Evolutionary conservation across 2,888 invertebrate species (phyloP), one percentile per base, ranked within the genome.

Genomic region (Crepidodera aurea): DNA sequence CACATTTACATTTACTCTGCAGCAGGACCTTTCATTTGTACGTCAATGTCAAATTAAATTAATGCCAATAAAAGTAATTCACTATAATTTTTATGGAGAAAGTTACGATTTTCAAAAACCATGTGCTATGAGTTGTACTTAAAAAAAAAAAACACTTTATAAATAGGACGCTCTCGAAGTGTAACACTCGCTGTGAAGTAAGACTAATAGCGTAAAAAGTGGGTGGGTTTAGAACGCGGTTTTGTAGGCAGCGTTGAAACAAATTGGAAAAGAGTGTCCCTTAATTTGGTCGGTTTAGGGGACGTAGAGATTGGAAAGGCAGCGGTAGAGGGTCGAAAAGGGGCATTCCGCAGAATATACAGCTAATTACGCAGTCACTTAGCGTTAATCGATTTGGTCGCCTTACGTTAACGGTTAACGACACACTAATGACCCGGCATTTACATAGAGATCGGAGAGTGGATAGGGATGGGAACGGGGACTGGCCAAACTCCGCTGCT

Each of bases 331-430:
- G 60, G 60, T 42, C 54, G 64, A 57, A 50, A 55, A 56, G 54
- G 60, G 59, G 57, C 62, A 64, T 62, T 66, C 68, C 65, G 62
- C 66, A 65, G 66, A 79, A 77, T 81, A 78, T 79, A 80, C 79
- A 81, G 81, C 81, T 82, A 82, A 82, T 82, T 82, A 81, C 82
- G 79, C 79, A 81, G 81, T 82, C 82, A 81, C 81, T 82, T 82
- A 81, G 81, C 81, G 81, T 81, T 82, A 81, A 82, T 82, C 81
- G 81, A 81, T 81, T 81, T 78, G 80, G 81, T 80, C 78, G 81
- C 81, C 81, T 81, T 81, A 81, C 81, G 80, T 81, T 81, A 78
- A 80, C 80, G 82, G 79, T 81, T 81, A 81, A 82, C 81, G 82
- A 81, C 80, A 81, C 81, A 81, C 81, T 82, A 81, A 82, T 81